Percentiles rank a stretch among this genome's conserved stretches.
phyloP scores from a whole-genome alignment of 2,888 invertebrate genomes.

The Brachynemurus nebulosus region DNA sequence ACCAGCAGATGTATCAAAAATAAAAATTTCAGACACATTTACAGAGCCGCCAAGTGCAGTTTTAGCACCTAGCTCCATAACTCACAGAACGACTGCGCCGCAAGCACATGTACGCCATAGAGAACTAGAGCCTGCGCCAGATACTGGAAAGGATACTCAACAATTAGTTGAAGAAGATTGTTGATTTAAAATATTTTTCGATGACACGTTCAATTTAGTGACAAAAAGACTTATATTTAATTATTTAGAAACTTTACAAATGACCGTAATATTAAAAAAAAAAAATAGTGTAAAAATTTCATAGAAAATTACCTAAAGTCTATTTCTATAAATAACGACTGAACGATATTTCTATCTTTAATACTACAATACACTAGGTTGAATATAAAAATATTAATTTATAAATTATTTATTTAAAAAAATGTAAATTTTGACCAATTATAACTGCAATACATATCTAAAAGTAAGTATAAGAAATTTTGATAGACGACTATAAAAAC shows the following conservation, averaged over 20 bases:
- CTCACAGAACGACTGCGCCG: slow-evolving; percentile 56
- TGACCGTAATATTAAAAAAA: neutral
- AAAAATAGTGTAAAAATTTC: too few species aligned
- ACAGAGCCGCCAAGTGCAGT: slow-evolving; percentile 55
- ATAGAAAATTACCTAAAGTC: too few species aligned
- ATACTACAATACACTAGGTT: too few species aligned
- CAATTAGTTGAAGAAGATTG: slow-evolving; percentile 81
- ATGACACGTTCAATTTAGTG: neutral
- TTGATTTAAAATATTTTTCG: slow-evolving; percentile 27
- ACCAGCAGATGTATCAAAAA: slow-evolving; percentile 55
- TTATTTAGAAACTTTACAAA: neutral
- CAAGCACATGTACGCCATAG: slow-evolving; percentile 59
- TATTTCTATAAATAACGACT: too few species aligned
- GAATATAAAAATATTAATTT: too few species aligned
- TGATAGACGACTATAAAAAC: too few species aligned
- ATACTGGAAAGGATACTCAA: slow-evolving; percentile 85
- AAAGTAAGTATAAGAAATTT: too few species aligned
- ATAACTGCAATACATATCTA: too few species aligned
- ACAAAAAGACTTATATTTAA: slow-evolving; percentile 1
- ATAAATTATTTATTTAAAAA: too few species aligned
- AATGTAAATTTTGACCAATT: too few species aligned
- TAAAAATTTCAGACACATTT: slow-evolving; percentile 42
- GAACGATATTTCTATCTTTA: too few species aligned
- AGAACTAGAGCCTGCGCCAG: slow-evolving; percentile 69
- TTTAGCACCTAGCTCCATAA: slow-evolving; percentile 67